Evolutionary conservation across 2,113 vertebrate genomes (phyloP).

Genomic region (Madoqua kirkii): DNA sequence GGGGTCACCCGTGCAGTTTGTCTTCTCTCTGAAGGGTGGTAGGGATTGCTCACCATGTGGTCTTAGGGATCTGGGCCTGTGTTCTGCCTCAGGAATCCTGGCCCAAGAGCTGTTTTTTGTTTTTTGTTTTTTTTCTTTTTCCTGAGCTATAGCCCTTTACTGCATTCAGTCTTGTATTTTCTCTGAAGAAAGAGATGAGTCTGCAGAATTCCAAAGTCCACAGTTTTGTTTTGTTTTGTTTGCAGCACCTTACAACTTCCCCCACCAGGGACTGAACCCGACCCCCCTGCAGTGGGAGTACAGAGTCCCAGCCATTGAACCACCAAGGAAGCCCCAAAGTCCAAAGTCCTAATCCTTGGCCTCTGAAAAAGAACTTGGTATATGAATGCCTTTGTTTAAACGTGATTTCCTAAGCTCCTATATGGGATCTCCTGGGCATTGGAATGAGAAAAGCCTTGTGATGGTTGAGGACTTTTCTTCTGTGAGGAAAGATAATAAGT

Average conservation of each 20-base stretch:
- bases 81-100: neutral
- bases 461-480: neutral
- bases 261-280: neutral
- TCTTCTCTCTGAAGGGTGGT: neutral
- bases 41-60: neutral
- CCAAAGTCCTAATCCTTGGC: neutral
- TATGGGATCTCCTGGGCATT: neutral
- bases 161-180: neutral
- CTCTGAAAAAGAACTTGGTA: neutral
- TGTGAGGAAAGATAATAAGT: neutral
- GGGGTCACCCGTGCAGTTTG: neutral
- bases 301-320: neutral
- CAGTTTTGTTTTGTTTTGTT: neutral
- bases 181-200: neutral
- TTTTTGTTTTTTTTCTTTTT: neutral
- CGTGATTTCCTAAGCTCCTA: neutral
- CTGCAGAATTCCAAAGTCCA: constrained; percentile 2
- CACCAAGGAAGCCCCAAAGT: neutral
- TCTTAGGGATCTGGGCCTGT: neutral
- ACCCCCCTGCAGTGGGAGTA: neutral
- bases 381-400: constrained; percentile 37
- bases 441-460: neutral
- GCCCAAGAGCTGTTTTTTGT: neutral
- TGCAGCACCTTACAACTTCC: neutral
- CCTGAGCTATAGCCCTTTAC: neutral